These are phyloP conservation scores for Sebastes glaucus DNA, from an alignment of 2,797 vertebrate species.

Conservation along the genomic window DNA sequence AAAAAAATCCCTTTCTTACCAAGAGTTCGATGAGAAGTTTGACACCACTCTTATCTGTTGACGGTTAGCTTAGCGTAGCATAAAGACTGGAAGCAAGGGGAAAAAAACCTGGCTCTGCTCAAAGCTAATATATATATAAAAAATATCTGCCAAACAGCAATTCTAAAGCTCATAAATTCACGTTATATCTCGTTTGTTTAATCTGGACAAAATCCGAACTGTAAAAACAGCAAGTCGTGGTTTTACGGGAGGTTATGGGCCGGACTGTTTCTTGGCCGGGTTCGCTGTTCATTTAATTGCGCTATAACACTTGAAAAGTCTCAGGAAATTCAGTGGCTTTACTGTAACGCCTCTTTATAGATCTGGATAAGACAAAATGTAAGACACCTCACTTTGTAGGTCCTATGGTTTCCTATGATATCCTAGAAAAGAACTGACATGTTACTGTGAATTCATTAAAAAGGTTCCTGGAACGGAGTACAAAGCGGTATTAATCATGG, in stretches of 20 bases:
- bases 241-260: not conserved
- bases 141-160: not conserved
- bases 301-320: not conserved
- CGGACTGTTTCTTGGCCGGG: not conserved
- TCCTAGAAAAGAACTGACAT: not conserved
- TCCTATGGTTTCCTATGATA: not conserved
- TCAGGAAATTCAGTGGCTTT: not conserved
- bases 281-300: not conserved
- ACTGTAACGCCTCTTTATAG: not conserved
- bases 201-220: not conserved
- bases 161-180: not conserved
- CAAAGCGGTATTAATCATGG: not conserved
- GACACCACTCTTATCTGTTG: not conserved
- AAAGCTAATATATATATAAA: not conserved
- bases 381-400: not conserved
- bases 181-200: not conserved
- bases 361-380: not conserved
- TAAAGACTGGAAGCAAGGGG: not conserved
- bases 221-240: not conserved
- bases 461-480: not conserved
- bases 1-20: not conserved
- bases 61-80: not conserved
- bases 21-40: not conserved
- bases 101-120: not conserved
- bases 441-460: not conserved